Percentiles rank a stretch among this genome's conserved stretches.
These are phyloP conservation scores for Anaspis maculata DNA, from an alignment of 2,888 invertebrate genomes.

Conservation along the genomic window DNA sequence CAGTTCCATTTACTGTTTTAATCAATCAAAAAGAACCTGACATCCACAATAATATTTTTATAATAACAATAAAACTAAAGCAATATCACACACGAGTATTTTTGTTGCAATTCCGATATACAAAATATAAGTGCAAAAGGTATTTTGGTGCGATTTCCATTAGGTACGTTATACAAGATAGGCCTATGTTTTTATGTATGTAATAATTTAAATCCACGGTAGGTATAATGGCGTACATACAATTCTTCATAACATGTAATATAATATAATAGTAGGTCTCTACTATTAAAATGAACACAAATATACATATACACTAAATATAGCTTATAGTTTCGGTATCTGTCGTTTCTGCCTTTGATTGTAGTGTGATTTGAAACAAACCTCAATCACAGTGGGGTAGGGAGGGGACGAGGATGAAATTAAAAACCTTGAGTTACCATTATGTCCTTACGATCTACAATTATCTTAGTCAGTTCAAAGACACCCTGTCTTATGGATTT, in stretches of 20 bases:
- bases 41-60: slow-evolving; percentile 7
- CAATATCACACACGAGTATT: slow-evolving; percentile 24
- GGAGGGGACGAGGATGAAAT: too few species aligned
- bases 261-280: too few species aligned
- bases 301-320: too few species aligned
- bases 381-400: too few species aligned
- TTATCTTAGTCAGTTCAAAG: slow-evolving; percentile 17
- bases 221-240: slow-evolving; percentile 9
- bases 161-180: too few species aligned
- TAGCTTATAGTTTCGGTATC: too few species aligned
- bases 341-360: too few species aligned
- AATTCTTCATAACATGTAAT: slow-evolving; percentile 7
- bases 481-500: slow-evolving; percentile 16
- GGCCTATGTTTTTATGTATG: too few species aligned
- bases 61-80: slow-evolving; percentile 7
- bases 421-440: too few species aligned
- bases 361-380: too few species aligned
- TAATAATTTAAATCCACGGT: too few species aligned
- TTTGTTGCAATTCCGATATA: slow-evolving; percentile 21
- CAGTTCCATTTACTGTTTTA: slow-evolving; percentile 8
- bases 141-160: slow-evolving; percentile 22
- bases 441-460: slow-evolving; percentile 11
- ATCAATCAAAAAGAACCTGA: slow-evolving; percentile 8
- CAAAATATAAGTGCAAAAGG: slow-evolving; percentile 25
- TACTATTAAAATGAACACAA: slow-evolving; percentile 10